Base-by-base conservation (phyloP, 2,113 vertebrate species). In the Callaeas wilsoni region DNA sequence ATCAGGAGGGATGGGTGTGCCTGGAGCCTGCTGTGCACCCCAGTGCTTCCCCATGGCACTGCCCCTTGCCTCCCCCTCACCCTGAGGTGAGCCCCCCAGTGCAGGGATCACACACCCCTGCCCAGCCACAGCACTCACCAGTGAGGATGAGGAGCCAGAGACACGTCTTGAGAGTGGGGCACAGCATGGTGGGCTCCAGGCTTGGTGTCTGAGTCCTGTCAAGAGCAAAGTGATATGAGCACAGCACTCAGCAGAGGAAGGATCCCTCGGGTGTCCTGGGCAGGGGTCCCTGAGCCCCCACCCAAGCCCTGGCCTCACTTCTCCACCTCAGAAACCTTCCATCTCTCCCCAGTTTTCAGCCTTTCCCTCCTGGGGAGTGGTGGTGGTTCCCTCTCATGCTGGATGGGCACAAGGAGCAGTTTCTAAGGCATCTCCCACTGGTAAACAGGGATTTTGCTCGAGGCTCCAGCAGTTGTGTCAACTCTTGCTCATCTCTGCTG, bases 81-180 rank as follows among this genome's bases (percentile, higher is more conserved):
- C 49, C 74, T 3, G 27, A 7, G 26, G n/a, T 10, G 20, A 50
- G 52, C 50, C 84, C 52, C 62, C 30, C 67, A 4, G 1, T 0
- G 3, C 18, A 41, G 49, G 50, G 23, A 19, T 26, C 55, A 44
- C 65, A 26, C 7, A 13, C 5, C 27, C 29, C n/a, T 33, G 15
- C 42, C 49, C 50, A 59, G 16, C 35, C 41, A 7, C 55, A n/a
- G 59, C 81, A 94, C 98, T 96, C 96, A 98, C 98, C 94, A 3
- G 73, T n/a, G 60, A 97, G 82, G 78, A 96, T 30, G 37, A 89
- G 73, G 86, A 96, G 60, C 32, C 90, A 37, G n/a, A 86, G 42
- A 35, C 49, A n/a, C 21, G 19, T 49, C 87, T 41, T 93, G 77
- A 41, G 49, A 47, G 55, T 13, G 17, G 26, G 75, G 75, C 15